Evolutionary conservation across 2,888 invertebrate species (phyloP).

Genomic region (Mythimna albipuncta): DNA sequence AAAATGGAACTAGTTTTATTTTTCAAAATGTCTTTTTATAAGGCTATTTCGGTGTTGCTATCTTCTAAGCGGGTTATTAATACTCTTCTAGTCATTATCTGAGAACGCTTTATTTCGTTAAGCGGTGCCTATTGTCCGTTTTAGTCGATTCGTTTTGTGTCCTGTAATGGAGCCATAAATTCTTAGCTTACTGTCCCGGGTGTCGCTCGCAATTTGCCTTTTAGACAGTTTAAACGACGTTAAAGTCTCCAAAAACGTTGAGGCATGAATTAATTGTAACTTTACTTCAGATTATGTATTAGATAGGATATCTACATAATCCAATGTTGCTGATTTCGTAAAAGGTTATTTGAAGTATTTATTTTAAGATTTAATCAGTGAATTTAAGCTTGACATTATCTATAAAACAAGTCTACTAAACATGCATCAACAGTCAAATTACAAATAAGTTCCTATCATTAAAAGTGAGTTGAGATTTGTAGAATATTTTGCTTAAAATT

Average conservation of each 20-base stretch:
- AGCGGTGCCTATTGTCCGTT: constrained; percentile 74
- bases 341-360: constrained; percentile 20
- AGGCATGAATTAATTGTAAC: constrained; percentile 26
- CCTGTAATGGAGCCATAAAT: constrained; percentile 71
- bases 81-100: constrained; percentile 84
- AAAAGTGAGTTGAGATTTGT: neutral
- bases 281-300: constrained; percentile 25
- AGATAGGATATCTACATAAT: constrained; percentile 12
- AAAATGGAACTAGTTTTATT: constrained; percentile 74
- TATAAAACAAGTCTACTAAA: no score
- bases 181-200: constrained; percentile 64
- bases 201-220: constrained; percentile 66
- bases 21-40: constrained; percentile 61
- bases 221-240: constrained; percentile 45
- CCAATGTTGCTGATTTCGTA: constrained; percentile 6
- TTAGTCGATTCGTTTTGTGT: constrained; percentile 71
- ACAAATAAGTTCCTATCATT: neutral
- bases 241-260: constrained; percentile 30
- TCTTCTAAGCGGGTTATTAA: constrained; percentile 78
- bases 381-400: constrained; percentile 9
- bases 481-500: constrained; percentile 21
- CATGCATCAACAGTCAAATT: constrained; percentile 1
- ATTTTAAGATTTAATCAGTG: constrained; percentile 4
- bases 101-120: constrained; percentile 80
- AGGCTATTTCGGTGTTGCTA: constrained; percentile 60